Evolutionary conservation across 2,797 vertebrate species (phyloP).

Genomic region (Toxotes lorentzi): DNA sequence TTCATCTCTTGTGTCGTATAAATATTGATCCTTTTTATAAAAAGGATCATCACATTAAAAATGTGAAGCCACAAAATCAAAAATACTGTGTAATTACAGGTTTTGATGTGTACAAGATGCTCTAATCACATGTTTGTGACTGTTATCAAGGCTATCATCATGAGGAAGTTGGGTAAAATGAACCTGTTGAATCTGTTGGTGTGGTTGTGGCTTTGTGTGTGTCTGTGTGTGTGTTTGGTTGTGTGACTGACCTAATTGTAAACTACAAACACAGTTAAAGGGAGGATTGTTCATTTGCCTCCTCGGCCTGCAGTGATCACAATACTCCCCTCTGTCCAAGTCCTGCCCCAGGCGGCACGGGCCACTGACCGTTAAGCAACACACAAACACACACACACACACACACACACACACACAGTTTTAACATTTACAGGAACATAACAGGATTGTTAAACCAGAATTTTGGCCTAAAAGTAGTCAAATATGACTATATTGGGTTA

Average conservation of each 20-base stretch:
- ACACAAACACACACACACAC: constrained; percentile 31
- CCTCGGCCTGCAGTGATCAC: constrained; percentile 53
- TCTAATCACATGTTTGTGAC: neutral
- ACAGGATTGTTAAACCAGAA: neutral
- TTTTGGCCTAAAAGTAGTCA: neutral
- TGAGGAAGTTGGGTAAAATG: constrained; percentile 5
- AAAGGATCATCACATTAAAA: neutral
- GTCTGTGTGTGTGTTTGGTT: constrained; percentile 15
- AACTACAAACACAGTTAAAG: constrained; percentile 60
- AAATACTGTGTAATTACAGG: neutral
- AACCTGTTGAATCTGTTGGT: constrained; percentile 50
- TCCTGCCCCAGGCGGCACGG: constrained; percentile 53
- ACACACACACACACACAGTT: constrained; percentile 17
- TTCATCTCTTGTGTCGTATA: neutral
- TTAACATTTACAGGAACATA: neutral
- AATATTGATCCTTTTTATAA: neutral
- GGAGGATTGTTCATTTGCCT: constrained; percentile 61
- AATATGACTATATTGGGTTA: neutral
- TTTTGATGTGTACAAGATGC: neutral
- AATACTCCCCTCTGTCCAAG: constrained; percentile 72
- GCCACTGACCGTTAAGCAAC: constrained; percentile 63
- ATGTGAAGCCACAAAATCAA: neutral
- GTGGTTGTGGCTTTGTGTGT: neutral
- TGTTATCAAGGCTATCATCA: constrained; percentile 3
- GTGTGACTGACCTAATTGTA: constrained; percentile 50